Conservation (phyloP, 2,113 vertebrate species). For the Colistium nudipinnis region DNA sequence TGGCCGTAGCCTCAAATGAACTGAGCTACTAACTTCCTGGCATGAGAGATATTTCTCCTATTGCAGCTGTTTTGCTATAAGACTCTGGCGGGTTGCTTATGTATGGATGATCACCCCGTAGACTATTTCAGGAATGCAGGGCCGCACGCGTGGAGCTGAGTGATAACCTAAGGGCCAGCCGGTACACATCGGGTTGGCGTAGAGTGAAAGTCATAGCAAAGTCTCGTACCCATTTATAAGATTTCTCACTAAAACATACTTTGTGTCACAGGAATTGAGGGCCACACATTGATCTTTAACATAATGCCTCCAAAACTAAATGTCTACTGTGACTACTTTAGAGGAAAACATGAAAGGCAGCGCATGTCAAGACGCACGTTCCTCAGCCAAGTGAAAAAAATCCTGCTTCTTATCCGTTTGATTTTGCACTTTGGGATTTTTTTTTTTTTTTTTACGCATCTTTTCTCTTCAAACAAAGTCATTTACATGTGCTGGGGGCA, state of each 20-base stretch:
- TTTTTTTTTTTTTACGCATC: conserved; percentile 84
- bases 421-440: conserved; percentile 86
- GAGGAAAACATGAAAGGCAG: conserved; percentile 82
- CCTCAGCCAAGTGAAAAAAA: conserved; percentile 80
- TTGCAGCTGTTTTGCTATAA: conserved; percentile 28
- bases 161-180: conserved; percentile 52
- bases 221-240: conserved; percentile 22
- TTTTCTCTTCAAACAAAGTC: conserved; percentile 87
- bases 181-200: conserved; percentile 20
- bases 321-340: conserved; percentile 83
- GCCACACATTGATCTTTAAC: conserved; percentile 49
- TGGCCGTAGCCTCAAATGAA: conserved; percentile 33
- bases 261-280: conserved; percentile 42
- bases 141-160: conserved; percentile 44
- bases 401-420: conserved; percentile 85
- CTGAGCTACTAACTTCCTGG: conserved; percentile 37
- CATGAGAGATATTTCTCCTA: conserved; percentile 48
- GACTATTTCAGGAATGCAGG: conserved; percentile 32
- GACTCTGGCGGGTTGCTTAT: conserved; percentile 34
- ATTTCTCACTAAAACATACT: conserved; percentile 5
- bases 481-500: conserved; percentile 86
- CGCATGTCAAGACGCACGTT: conserved; percentile 82
- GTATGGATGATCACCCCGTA: conserved; percentile 37
- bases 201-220: conserved; percentile 20
- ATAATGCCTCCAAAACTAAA: conserved; percentile 70